Conservation (phyloP, 2,113 vertebrate species). For the Coptodon bakossiorum region DNA sequence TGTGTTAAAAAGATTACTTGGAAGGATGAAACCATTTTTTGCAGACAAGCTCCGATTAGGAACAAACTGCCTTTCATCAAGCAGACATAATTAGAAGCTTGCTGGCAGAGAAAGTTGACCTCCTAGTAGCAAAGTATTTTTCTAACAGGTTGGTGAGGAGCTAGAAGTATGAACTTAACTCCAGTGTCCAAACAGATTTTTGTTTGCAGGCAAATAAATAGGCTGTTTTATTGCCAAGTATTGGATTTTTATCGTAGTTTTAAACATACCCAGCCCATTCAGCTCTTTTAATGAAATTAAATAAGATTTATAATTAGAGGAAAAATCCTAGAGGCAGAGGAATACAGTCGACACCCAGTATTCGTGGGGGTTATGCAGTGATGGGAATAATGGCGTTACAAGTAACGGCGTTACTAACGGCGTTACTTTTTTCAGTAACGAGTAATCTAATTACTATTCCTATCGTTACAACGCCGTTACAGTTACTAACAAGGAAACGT, state of each 20-base stretch:
- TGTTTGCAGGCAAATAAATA: neutral
- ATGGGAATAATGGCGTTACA: too few species aligned
- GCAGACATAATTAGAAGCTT: neutral
- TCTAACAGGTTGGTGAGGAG: neutral
- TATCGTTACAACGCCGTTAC: too few species aligned
- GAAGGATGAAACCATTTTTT: neutral
- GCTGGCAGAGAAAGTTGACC: neutral
- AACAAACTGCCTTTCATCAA: neutral
- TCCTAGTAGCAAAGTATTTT: neutral
- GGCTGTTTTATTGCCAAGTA: neutral
- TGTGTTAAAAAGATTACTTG: neutral
- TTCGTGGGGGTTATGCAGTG: fast-evolving
- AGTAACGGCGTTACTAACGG: too few species aligned
- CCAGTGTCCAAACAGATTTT: neutral
- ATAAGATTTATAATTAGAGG: neutral
- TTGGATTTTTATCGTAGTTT: neutral
- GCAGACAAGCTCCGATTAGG: neutral
- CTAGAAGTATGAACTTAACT: neutral
- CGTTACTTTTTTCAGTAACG: too few species aligned
- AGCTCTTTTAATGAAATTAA: neutral
- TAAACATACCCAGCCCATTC: fast-evolving
- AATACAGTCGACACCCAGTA: neutral
- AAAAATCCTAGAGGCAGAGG: neutral
- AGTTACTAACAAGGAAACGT: too few species aligned
- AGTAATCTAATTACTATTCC: too few species aligned